These are phyloP conservation scores for Pionites leucogaster DNA, from an alignment of 2,113 vertebrate genomes.

Conservation along the genomic window DNA sequence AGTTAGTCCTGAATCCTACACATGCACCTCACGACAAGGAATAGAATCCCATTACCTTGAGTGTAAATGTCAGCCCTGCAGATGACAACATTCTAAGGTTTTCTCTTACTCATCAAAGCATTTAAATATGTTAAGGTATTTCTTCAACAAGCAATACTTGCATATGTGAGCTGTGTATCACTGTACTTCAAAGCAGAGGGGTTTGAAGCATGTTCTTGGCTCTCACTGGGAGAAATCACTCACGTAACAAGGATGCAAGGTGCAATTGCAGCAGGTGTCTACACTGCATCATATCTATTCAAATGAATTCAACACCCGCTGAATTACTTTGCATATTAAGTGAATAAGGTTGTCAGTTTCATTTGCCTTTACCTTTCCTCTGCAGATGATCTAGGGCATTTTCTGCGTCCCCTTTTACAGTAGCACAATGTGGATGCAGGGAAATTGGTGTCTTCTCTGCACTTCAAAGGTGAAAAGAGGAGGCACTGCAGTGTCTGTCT, in stretches of 20 bases:
- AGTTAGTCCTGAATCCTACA: not conserved
- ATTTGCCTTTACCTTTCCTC: conserved; percentile 13
- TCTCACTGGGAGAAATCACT: conserved; percentile 63
- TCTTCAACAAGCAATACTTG: conserved; percentile 31
- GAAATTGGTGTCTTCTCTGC: not conserved
- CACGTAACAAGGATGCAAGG: conserved; percentile 50
- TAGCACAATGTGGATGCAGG: not conserved
- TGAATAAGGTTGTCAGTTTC: conserved; percentile 26
- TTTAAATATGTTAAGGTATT: conserved; percentile 54
- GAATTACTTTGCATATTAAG: conserved; percentile 53
- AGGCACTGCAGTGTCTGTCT: not conserved
- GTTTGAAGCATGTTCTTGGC: conserved; percentile 53
- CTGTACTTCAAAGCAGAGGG: conserved; percentile 54
- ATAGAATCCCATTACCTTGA: not conserved
- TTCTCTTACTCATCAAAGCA: conserved; percentile 22
- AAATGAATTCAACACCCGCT: conserved; percentile 51
- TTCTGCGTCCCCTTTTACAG: not conserved
- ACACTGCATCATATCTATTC: conserved; percentile 51
- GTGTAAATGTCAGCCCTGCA: conserved; percentile 8
- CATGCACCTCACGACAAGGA: not conserved
- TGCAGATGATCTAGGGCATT: not conserved
- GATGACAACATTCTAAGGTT: not conserved
- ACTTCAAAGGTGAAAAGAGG: not conserved
- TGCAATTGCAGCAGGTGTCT: conserved; percentile 40
- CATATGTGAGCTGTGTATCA: conserved; percentile 13